phyloP scores from a whole-genome alignment of 2,888 invertebrate genomes.

The Spialia ferax region DNA sequence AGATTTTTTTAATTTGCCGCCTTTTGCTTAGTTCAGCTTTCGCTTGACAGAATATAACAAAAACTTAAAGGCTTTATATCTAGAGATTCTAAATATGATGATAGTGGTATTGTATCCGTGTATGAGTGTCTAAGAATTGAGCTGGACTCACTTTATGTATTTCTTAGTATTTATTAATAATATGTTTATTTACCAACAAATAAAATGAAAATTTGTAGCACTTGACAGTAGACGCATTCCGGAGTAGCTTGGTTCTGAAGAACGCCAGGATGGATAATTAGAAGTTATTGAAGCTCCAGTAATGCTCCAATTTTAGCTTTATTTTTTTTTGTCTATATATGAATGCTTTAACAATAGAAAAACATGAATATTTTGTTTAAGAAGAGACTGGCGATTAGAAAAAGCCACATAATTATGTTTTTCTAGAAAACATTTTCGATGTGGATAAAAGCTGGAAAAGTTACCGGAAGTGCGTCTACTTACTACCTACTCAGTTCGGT shows the following conservation, averaged over 20 bases:
- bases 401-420: conserved; percentile 38
- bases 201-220: neutral
- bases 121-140: conserved; percentile 22
- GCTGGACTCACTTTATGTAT: conserved; percentile 33
- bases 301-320: too few species aligned
- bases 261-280: too few species aligned
- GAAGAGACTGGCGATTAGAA: conserved; percentile 10
- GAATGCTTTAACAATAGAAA: neutral
- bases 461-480: conserved; percentile 21
- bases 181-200: too few species aligned
- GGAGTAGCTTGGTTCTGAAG: too few species aligned
- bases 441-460: conserved; percentile 6
- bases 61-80: too few species aligned
- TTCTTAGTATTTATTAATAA: too few species aligned
- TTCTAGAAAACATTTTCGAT: conserved; percentile 38
- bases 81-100: too few species aligned
- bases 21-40: too few species aligned
- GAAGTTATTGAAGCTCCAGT: too few species aligned
- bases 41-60: too few species aligned
- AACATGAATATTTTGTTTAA: neutral
- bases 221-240: neutral
- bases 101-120: conserved; percentile 14
- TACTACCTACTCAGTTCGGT: neutral
- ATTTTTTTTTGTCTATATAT: too few species aligned
- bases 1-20: too few species aligned